Evolutionary conservation across 2,888 invertebrate genomes (phyloP).

Genomic region (Himalopsyche kuldschensis): DNA sequence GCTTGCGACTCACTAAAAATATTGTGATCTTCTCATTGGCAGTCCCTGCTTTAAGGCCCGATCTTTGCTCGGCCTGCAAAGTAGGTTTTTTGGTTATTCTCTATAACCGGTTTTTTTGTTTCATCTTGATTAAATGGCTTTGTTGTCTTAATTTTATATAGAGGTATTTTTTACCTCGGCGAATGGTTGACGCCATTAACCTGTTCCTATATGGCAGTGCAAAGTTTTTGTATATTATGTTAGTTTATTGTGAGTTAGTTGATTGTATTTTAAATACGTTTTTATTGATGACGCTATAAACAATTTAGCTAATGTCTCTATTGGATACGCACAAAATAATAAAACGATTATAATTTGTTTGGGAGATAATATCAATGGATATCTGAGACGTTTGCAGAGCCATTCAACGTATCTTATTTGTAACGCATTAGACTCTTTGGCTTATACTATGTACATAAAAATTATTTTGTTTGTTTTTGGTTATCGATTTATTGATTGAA

Average conservation of each 20-base stretch:
- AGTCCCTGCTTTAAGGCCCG: background rate
- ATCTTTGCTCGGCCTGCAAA: slow-evolving; percentile 10
- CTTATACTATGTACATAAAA: too few relatives aligned
- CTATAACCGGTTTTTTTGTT: slow-evolving; percentile 31
- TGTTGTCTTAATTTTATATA: slow-evolving; percentile 64
- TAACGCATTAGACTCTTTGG: too few relatives aligned
- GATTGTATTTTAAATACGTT: background rate
- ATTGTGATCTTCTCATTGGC: background rate
- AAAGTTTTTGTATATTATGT: background rate
- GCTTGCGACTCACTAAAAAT: too few relatives aligned
- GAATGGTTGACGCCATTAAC: background rate
- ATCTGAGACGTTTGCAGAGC: too few relatives aligned
- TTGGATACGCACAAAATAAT: background rate
- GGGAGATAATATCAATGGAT: too few relatives aligned
- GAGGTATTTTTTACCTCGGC: slow-evolving; percentile 47
- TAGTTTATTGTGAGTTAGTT: background rate
- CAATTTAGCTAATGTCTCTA: background rate
- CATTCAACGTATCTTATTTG: too few relatives aligned
- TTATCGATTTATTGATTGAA: too few relatives aligned
- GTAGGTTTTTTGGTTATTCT: slow-evolving; percentile 6
- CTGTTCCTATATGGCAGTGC: background rate
- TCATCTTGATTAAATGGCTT: slow-evolving; percentile 59
- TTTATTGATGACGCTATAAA: background rate
- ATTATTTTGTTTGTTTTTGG: too few relatives aligned
- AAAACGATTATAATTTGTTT: too few relatives aligned